Evolutionary conservation across 2,888 invertebrate genomes (phyloP).

Genomic region (Coelinius sp.): DNA sequence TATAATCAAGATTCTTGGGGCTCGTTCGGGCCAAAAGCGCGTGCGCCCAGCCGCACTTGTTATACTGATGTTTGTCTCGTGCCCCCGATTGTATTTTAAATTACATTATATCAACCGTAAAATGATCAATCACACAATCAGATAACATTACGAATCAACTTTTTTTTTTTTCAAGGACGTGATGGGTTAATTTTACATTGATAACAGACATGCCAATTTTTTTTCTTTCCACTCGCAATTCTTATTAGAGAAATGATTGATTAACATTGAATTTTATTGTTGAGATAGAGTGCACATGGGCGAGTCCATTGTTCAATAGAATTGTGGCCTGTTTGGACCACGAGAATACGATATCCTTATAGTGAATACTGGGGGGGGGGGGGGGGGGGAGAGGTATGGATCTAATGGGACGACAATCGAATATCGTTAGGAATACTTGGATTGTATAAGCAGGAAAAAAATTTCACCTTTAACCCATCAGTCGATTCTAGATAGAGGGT

Average conservation of each 20-base stretch:
- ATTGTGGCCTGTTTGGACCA: slow-evolving; percentile 51
- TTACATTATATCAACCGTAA: slow-evolving; percentile 20
- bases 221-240: too few relatives aligned
- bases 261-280: too few relatives aligned
- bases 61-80: slow-evolving; percentile 26
- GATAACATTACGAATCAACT: background rate
- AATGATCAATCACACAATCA: slow-evolving; percentile 17
- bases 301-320: slow-evolving; percentile 38
- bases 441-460: slow-evolving; percentile 44
- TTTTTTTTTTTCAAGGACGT: background rate
- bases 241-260: too few relatives aligned
- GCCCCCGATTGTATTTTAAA: slow-evolving; percentile 27
- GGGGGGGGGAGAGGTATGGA: too few relatives aligned
- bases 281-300: too few relatives aligned
- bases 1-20: slow-evolving; percentile 61
- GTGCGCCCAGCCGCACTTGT: slow-evolving; percentile 18
- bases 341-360: slow-evolving; percentile 60
- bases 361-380: slow-evolving; percentile 55
- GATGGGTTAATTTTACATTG: background rate
- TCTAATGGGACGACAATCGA: slow-evolving; percentile 68
- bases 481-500: slow-evolving; percentile 1
- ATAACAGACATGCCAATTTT: too few relatives aligned
- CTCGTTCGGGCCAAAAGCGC: slow-evolving; percentile 18
- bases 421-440: slow-evolving; percentile 66
- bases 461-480: background rate